Percentiles rank a stretch among this genome's conserved stretches.
Evolutionary conservation across 2,888 invertebrate genomes (phyloP).

Genomic region (Eledone cirrhosa): DNA sequence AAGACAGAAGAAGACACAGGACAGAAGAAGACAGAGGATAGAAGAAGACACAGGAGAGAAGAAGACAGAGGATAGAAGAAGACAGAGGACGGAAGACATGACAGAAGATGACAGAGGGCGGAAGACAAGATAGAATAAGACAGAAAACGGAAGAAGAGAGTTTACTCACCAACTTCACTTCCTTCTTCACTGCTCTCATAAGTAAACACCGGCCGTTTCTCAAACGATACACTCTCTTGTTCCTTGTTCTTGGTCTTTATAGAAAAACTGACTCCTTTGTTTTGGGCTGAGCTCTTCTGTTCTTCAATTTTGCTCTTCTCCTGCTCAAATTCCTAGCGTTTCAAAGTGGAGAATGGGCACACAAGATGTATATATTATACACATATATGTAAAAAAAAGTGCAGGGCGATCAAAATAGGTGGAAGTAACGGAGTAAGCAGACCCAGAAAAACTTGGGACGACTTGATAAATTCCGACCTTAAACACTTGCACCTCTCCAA

Average conservation of each 20-base stretch:
- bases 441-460: too few relatives aligned
- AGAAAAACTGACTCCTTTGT: constrained; percentile 61
- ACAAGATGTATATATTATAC: too few relatives aligned
- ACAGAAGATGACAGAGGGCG: neutral
- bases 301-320: constrained; percentile 45
- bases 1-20: neutral
- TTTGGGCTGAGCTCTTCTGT: constrained; percentile 39
- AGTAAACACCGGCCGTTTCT: constrained; percentile 51
- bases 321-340: constrained; percentile 43
- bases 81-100: too few relatives aligned
- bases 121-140: neutral
- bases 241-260: constrained; percentile 57
- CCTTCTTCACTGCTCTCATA: constrained; percentile 61
- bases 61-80: too few relatives aligned
- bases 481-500: too few relatives aligned
- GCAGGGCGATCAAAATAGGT: too few relatives aligned
- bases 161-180: constrained; percentile 33
- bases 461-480: too few relatives aligned
- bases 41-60: too few relatives aligned
- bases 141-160: neutral
- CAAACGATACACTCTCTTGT: constrained; percentile 44
- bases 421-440: too few relatives aligned
- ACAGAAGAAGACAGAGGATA: neutral
- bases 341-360: too few relatives aligned
- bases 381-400: too few relatives aligned